These are phyloP conservation scores for Typhlomys cinereus DNA, from an alignment of 2,113 vertebrate genomes.

Conservation along the genomic window DNA sequence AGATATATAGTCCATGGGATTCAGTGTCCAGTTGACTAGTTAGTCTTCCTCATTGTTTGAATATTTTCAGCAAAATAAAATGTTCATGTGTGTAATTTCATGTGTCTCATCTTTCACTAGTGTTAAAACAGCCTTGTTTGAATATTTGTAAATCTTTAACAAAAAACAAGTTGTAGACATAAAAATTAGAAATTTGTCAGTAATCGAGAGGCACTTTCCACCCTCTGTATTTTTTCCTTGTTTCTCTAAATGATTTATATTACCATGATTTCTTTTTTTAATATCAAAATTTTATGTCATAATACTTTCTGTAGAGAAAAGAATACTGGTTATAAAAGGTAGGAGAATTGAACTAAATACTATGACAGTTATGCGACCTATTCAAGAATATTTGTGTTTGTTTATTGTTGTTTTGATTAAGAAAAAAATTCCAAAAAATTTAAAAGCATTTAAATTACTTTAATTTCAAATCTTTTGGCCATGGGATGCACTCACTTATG, in stretches of 20 bases:
- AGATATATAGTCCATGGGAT: not conserved
- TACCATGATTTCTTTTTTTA: not conserved
- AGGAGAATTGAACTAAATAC: not conserved
- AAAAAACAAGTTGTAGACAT: slow-evolving; percentile 28
- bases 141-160: slow-evolving; percentile 38
- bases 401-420: not conserved
- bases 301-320: not conserved
- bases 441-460: slow-evolving; percentile 1
- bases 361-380: slow-evolving; percentile 14
- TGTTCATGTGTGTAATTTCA: not conserved
- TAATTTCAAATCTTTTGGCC: slow-evolving; percentile 14
- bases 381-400: slow-evolving; percentile 12
- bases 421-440: not conserved
- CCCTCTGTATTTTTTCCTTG: not conserved
- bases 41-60: slow-evolving; percentile 14
- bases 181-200: not conserved
- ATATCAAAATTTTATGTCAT: slow-evolving; percentile 1
- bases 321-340: not conserved
- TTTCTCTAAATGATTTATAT: slow-evolving; percentile 5
- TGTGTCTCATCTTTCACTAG: slow-evolving; percentile 16
- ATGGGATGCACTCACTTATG: not conserved
- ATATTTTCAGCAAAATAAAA: slow-evolving; percentile 38
- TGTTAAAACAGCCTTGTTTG: not conserved
- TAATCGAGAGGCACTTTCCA: not conserved
- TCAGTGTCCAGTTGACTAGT: not conserved